These are phyloP conservation scores for Trachops cirrhosus DNA, from an alignment of 2,797 vertebrate genomes.

Conservation along the genomic window DNA sequence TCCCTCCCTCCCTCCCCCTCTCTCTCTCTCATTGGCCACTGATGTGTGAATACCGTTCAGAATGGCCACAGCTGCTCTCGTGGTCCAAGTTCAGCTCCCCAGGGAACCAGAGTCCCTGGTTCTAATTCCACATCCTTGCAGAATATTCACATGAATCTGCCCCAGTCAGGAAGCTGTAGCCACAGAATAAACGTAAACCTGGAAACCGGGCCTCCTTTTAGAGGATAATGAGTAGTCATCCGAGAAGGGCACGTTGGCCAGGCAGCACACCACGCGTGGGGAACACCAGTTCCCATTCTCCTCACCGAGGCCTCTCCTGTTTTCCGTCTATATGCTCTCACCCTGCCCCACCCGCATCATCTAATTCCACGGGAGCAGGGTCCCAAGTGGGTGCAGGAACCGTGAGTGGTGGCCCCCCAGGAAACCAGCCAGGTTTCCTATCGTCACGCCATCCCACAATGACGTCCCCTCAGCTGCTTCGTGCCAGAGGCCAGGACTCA, in stretches of 20 bases:
- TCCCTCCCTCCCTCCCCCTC: not conserved
- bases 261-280: not conserved
- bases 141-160: not conserved
- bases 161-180: not conserved
- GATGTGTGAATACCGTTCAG: not conserved
- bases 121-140: not conserved
- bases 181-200: not conserved
- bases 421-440: not conserved
- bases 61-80: not conserved
- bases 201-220: not conserved
- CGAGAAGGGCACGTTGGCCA: not conserved
- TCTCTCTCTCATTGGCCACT: too few relatives aligned
- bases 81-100: not conserved
- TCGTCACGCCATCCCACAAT: too few relatives aligned
- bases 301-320: not conserved
- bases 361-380: not conserved
- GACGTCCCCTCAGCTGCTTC: not conserved
- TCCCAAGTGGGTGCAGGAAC: not conserved
- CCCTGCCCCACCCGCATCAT: not conserved
- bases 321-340: not conserved
- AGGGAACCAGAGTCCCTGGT: not conserved
- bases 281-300: not conserved
- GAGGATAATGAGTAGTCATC: not conserved
- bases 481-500: not conserved
- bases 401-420: not conserved